Conservation (phyloP, 2,888 invertebrate genomes). For the Apamea monoglypha region DNA sequence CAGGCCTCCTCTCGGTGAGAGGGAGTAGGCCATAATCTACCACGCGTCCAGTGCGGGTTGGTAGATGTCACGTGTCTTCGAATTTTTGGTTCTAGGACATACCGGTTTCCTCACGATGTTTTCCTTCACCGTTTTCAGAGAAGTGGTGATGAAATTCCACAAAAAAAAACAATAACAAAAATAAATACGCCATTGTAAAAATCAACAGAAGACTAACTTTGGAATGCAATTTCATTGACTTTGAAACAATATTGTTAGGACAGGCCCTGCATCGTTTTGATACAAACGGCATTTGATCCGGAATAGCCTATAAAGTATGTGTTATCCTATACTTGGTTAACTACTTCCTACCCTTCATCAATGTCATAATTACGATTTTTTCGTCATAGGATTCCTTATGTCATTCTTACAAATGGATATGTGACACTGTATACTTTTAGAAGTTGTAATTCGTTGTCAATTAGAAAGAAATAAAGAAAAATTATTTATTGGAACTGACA, state of each 20-base stretch:
- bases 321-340: slow-evolving; percentile 1
- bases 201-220: background rate
- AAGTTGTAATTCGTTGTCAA: background rate
- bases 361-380: background rate
- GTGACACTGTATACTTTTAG: background rate
- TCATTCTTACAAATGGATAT: background rate
- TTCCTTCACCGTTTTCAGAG: no score
- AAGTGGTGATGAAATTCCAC: no score
- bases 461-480: no score
- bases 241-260: background rate
- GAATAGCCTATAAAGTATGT: background rate
- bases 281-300: slow-evolving; percentile 1
- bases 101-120: no score
- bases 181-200: no score
- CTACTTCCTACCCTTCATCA: background rate
- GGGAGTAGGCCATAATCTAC: no score
- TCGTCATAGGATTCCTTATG: background rate
- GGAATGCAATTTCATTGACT: background rate
- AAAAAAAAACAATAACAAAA: no score
- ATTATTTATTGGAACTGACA: background rate
- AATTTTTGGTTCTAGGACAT: no score
- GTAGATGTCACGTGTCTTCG: no score
- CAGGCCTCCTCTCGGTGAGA: no score
- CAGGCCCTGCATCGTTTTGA: background rate
- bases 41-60: no score